Evolutionary conservation across 35 echinoderm and acorn worm species (phyloP).

Genomic region (Lytechinus pictus): DNA sequence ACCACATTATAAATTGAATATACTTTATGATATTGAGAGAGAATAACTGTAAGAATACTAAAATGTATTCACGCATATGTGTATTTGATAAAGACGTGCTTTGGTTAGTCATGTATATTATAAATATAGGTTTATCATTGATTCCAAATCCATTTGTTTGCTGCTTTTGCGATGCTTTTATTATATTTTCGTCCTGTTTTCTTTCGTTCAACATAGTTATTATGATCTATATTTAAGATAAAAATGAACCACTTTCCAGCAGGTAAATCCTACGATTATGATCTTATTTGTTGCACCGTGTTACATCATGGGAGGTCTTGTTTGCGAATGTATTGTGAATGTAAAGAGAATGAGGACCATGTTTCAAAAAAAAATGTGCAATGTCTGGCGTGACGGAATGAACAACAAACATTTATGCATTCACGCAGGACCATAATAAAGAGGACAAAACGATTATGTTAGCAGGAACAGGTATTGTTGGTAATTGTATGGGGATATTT

Average conservation of each 20-base stretch:
- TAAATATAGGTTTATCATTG: too few relatives aligned
- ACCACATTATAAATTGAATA: too few relatives aligned
- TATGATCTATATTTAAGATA: too few relatives aligned
- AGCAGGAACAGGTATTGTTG: not conserved
- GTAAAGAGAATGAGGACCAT: not conserved
- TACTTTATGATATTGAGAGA: too few relatives aligned
- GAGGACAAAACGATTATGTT: slow-evolving; percentile 3
- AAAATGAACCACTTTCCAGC: not conserved
- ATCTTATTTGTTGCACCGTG: not conserved
- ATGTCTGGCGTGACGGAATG: not conserved
- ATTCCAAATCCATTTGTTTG: too few relatives aligned
- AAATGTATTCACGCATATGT: too few relatives aligned
- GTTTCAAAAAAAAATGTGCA: not conserved
- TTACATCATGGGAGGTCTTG: not conserved
- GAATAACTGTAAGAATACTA: too few relatives aligned
- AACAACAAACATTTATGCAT: slow-evolving; percentile 5
- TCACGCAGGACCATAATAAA: not conserved
- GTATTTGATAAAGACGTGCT: too few relatives aligned
- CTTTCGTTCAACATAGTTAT: too few relatives aligned
- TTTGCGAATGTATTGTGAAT: not conserved
- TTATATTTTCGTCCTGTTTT: too few relatives aligned
- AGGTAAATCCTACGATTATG: not conserved
- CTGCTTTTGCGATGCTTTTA: too few relatives aligned
- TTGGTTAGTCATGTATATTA: too few relatives aligned
- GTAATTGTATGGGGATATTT: not conserved